Conservation (phyloP, 2,888 invertebrate genomes). For the Cotesia congregata region DNA sequence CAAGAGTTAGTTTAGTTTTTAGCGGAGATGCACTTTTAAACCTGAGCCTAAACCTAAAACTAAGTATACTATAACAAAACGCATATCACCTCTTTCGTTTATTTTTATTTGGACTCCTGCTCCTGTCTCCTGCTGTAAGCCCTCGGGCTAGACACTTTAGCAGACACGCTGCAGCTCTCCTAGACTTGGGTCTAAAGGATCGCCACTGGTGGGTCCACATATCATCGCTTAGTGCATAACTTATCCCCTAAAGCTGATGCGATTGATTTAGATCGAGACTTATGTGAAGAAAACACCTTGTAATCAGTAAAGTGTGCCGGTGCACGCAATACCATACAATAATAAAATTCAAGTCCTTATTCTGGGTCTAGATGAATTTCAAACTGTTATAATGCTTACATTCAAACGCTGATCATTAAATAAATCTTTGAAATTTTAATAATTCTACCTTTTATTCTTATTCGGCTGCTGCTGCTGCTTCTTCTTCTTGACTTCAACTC, state of each 20-base stretch:
- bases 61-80: background rate
- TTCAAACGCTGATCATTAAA: background rate
- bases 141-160: background rate
- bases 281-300: conserved; percentile 51
- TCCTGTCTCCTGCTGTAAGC: background rate
- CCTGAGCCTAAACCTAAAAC: too few relatives aligned
- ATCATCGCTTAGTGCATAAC: background rate
- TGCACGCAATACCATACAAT: conserved; percentile 59
- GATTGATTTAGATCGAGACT: conserved; percentile 52
- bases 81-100: background rate
- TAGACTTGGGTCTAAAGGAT: background rate
- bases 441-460: background rate
- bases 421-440: background rate
- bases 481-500: background rate
- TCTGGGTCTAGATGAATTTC: conserved; percentile 16
- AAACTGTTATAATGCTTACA: background rate
- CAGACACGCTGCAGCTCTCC: background rate
- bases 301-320: conserved; percentile 59
- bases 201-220: conserved; percentile 21
- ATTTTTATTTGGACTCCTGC: background rate
- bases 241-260: conserved; percentile 2
- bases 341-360: conserved; percentile 20
- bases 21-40: background rate
- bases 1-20: background rate
- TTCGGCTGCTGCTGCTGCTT: background rate